phyloP scores from a whole-genome alignment of 2,888 invertebrate genomes.

The Hyposoter didymator region DNA sequence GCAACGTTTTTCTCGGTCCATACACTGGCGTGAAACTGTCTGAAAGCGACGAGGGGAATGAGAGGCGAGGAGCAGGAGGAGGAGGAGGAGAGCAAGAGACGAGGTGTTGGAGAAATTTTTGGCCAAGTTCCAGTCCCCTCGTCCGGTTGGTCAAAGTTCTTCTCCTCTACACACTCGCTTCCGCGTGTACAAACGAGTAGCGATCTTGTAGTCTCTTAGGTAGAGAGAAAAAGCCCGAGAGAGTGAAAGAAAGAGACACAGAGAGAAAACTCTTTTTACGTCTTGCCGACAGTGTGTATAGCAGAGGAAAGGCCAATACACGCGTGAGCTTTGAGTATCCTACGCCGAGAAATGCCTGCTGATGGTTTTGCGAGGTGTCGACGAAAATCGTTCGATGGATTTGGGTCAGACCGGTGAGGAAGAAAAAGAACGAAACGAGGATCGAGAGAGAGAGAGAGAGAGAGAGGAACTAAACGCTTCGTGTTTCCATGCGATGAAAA shows the following conservation, averaged over 20 bases:
- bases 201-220: too few relatives aligned
- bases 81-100: constrained; percentile 28
- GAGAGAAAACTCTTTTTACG: not conserved
- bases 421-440: constrained; percentile 1
- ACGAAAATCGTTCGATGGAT: constrained; percentile 72
- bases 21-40: constrained; percentile 28
- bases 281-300: constrained; percentile 1
- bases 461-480: constrained; percentile 32
- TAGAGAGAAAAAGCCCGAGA: not conserved
- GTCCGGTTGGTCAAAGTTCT: constrained; percentile 66
- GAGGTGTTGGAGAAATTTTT: constrained; percentile 56
- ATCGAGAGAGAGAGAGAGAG: not conserved
- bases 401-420: constrained; percentile 70
- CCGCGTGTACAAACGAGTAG: constrained; percentile 5
- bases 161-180: not conserved
- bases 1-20: constrained; percentile 26
- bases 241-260: not conserved
- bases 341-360: constrained; percentile 40
- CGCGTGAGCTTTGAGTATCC: not conserved
- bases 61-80: too few relatives aligned
- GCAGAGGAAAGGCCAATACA: constrained; percentile 20
- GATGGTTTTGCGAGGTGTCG: constrained; percentile 71
- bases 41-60: constrained; percentile 12
- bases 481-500: constrained; percentile 61
- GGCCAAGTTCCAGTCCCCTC: constrained; percentile 63